Conservation (phyloP, 2,797 vertebrate species). For the Bradypus variegatus region DNA sequence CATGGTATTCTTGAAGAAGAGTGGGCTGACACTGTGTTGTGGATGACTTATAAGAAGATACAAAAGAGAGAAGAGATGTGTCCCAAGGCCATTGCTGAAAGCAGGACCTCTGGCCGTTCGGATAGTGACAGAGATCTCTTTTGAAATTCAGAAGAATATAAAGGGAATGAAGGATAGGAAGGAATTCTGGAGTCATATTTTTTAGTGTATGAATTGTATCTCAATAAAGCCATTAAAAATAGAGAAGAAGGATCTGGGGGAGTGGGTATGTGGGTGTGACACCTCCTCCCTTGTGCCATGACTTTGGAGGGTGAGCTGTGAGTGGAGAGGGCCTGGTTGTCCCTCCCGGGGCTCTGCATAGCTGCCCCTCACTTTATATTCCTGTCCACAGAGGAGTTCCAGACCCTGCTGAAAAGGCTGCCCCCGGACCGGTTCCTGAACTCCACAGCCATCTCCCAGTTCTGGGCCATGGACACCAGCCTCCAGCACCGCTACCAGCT, state of each 20-base stretch:
- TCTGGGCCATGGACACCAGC: slow-evolving; percentile 84
- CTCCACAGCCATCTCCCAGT: slow-evolving; percentile 85
- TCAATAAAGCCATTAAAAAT: not conserved
- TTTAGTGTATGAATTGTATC: not conserved
- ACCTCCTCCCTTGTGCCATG: not conserved
- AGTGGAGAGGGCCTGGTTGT: not conserved
- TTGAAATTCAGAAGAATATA: slow-evolving; percentile 2
- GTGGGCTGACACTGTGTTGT: not conserved
- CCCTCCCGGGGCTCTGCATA: not conserved
- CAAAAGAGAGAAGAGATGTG: not conserved
- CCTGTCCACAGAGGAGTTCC: slow-evolving; percentile 86
- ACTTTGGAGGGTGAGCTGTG: not conserved
- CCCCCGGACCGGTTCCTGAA: slow-evolving; percentile 91
- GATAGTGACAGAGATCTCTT: not conserved
- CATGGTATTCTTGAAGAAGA: not conserved
- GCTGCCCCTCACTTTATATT: not conserved
- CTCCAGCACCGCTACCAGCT: slow-evolving; percentile 91
- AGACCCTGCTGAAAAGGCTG: slow-evolving; percentile 86
- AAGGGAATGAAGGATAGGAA: not conserved
- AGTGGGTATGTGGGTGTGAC: rapidly evolving
- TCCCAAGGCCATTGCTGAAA: not conserved
- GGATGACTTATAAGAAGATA: not conserved
- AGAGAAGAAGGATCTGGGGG: not conserved
- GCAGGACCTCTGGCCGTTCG: not conserved
- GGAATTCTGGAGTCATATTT: not conserved